Percentiles rank a stretch among this genome's conserved stretches.
Conservation (phyloP, 2,113 vertebrate species). For the Calypte anna region DNA sequence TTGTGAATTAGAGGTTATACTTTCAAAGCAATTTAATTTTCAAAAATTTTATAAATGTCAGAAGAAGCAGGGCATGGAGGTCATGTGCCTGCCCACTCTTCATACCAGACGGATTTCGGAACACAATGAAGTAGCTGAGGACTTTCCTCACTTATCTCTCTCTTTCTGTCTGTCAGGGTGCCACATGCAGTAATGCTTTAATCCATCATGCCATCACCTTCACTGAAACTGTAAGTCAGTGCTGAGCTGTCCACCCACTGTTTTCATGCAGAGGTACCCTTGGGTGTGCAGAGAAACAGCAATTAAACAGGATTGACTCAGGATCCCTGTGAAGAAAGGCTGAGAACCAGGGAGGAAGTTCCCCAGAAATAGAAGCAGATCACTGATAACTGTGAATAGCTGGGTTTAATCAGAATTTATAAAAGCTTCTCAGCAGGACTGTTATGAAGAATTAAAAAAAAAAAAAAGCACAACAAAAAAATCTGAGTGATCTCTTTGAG, state of each 20-base stretch:
- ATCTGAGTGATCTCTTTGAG: not conserved
- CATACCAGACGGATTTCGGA: not conserved
- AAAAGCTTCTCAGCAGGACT: not conserved
- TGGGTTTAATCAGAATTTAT: conserved; percentile 36
- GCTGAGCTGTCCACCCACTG: not conserved
- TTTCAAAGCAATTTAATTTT: conserved; percentile 15
- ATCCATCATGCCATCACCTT: conserved; percentile 9
- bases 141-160: not conserved
- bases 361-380: not conserved
- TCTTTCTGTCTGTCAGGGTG: not conserved
- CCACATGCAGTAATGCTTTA: not conserved
- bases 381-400: not conserved
- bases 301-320: conserved; percentile 34
- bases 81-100: not conserved
- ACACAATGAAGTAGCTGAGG: not conserved
- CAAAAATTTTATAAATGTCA: not conserved
- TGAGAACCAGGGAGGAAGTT: not conserved
- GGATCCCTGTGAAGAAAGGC: conserved; percentile 12
- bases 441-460: not conserved
- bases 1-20: not conserved
- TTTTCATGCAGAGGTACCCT: not conserved
- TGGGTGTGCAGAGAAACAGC: conserved; percentile 15
- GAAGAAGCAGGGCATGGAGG: not conserved
- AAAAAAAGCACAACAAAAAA: not conserved
- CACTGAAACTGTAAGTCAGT: conserved; percentile 29